Evolutionary conservation across 2,797 vertebrate species (phyloP).

Genomic region (Chaetophractus vellerosus): DNA sequence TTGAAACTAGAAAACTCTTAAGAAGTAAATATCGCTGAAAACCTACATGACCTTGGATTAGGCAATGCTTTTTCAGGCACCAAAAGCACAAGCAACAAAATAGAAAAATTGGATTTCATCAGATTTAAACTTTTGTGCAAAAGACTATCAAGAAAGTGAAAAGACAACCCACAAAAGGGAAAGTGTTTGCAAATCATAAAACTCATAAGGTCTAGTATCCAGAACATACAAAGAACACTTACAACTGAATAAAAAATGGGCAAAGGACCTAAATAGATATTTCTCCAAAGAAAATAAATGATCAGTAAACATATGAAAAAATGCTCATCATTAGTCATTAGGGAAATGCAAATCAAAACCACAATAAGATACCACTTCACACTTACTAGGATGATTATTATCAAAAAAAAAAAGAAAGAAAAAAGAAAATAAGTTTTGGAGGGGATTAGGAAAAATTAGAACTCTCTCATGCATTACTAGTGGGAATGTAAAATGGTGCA

Average conservation of each 20-base stretch:
- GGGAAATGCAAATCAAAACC: background rate
- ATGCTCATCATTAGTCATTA: background rate
- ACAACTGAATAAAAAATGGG: slow-evolving; percentile 9
- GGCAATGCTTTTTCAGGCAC: background rate
- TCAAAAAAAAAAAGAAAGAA: no score
- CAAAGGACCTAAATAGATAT: background rate
- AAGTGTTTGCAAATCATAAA: background rate
- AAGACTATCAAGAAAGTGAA: background rate
- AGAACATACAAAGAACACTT: slow-evolving; percentile 18
- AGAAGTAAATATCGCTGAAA: background rate
- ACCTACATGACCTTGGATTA: background rate
- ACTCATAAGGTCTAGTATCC: background rate
- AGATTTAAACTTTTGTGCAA: background rate
- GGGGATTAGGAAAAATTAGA: background rate
- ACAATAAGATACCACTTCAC: background rate
- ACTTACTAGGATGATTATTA: background rate
- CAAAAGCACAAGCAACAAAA: background rate
- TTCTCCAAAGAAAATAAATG: background rate
- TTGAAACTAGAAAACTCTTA: background rate
- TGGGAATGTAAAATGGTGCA: background rate
- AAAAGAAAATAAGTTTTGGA: no score
- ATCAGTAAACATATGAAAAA: background rate
- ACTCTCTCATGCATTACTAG: background rate
- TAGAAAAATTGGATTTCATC: background rate
- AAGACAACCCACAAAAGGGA: background rate